A percentile compares a stretch with the other conserved stretches of the same genome.
Evolutionary conservation across 2,888 invertebrate species (phyloP).

Genomic region (Ariolimax columbianus): DNA sequence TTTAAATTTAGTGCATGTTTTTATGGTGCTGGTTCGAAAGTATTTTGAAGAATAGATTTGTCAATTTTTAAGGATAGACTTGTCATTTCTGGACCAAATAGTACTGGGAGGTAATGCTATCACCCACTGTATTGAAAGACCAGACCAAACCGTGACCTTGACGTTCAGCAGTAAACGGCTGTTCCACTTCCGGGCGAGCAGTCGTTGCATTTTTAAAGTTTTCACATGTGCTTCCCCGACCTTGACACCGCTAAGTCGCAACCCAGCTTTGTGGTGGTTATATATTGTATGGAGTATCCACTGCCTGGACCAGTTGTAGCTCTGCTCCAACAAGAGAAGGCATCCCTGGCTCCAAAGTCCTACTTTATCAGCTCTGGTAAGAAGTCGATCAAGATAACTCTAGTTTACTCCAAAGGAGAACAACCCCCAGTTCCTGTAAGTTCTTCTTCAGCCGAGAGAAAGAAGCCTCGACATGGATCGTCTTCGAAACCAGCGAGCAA

Average conservation of each 20-base stretch:
- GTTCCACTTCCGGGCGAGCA: not conserved
- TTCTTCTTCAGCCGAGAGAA: constrained; percentile 29
- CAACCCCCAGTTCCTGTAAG: not conserved
- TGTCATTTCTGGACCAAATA: no score
- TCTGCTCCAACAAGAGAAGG: constrained; percentile 46
- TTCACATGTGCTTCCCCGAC: constrained; percentile 39
- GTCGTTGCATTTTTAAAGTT: not conserved
- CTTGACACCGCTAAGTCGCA: not conserved
- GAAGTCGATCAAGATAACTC: constrained; percentile 49
- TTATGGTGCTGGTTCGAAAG: no score
- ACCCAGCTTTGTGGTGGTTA: not conserved
- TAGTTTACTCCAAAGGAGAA: constrained; percentile 49
- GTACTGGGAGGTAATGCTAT: no score
- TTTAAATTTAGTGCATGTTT: no score
- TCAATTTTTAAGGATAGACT: no score
- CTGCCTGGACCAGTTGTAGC: constrained; percentile 48
- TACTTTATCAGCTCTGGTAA: constrained; percentile 50
- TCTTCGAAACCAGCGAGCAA: constrained; percentile 17
- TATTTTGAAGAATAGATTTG: no score
- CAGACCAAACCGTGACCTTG: not conserved
- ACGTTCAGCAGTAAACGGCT: not conserved
- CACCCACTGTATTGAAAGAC: not conserved
- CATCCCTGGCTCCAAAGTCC: constrained; percentile 41
- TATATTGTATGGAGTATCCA: constrained; percentile 45
- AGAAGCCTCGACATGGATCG: constrained; percentile 25